Conservation (phyloP, 2,113 vertebrate species). For the Orycteropus afer region DNA sequence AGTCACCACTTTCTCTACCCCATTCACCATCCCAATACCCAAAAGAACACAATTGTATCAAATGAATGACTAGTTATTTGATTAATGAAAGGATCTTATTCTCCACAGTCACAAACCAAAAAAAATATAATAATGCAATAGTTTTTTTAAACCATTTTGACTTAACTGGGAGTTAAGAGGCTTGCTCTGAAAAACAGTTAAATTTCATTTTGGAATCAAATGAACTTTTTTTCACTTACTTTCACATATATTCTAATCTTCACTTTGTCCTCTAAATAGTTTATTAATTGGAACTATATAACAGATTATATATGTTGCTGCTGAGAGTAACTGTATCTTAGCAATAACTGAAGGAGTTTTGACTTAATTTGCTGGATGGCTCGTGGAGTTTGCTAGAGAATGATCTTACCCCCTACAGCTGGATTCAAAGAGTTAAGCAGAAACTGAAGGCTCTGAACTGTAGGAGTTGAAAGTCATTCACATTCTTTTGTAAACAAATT, state of each 20-base stretch:
- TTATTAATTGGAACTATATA: slow-evolving; percentile 56
- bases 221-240: background rate
- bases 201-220: slow-evolving; percentile 15
- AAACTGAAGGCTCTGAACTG: background rate
- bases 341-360: slow-evolving; percentile 8
- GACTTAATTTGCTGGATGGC: slow-evolving; percentile 22
- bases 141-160: background rate
- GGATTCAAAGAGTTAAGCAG: slow-evolving; percentile 63
- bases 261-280: slow-evolving; percentile 42
- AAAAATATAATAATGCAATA: background rate
- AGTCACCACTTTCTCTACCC: background rate
- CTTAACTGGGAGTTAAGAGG: background rate
- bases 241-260: slow-evolving; percentile 32
- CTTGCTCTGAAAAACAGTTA: slow-evolving; percentile 22
- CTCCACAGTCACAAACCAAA: background rate
- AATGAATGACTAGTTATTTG: background rate
- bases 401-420: slow-evolving; percentile 30
- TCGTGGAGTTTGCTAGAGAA: slow-evolving; percentile 4
- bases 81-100: background rate
- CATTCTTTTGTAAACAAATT: slow-evolving; percentile 82
- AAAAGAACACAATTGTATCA: background rate
- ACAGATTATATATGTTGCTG: slow-evolving; percentile 27
- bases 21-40: background rate
- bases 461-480: slow-evolving; percentile 75
- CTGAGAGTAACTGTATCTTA: slow-evolving; percentile 33